Conservation (phyloP, 2,113 vertebrate species). For the Okapia johnstoni region DNA sequence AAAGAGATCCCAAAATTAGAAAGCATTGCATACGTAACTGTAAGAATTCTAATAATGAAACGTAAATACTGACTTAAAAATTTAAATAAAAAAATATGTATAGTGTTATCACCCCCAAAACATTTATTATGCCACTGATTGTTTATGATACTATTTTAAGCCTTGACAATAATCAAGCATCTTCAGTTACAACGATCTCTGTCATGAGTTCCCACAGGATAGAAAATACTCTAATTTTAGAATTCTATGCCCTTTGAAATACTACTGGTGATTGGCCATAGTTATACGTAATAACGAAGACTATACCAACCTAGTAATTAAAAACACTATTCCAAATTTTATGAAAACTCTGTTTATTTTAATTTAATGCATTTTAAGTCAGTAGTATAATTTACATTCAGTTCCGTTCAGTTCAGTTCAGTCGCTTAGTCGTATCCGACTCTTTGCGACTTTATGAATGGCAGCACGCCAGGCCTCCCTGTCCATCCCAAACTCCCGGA, state of each 20-base stretch:
- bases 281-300: background rate
- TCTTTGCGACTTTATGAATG: too few relatives aligned
- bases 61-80: background rate
- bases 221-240: background rate
- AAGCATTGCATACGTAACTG: background rate
- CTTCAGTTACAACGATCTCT: background rate
- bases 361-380: background rate
- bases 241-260: background rate
- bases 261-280: background rate
- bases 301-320: background rate
- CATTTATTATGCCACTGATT: background rate
- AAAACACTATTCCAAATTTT: background rate
- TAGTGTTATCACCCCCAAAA: background rate
- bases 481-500: too few relatives aligned
- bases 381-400: background rate
- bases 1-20: background rate
- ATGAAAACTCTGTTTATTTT: background rate
- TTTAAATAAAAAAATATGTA: background rate
- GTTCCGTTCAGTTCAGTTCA: too few relatives aligned
- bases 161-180: background rate
- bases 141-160: background rate
- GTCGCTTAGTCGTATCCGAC: too few relatives aligned
- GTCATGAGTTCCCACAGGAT: background rate
- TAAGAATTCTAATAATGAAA: constrained; percentile 16
- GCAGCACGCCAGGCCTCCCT: too few relatives aligned